These are phyloP conservation scores for Galleria mellonella DNA, from an alignment of 1,140 invertebrate genomes.

Conservation along the genomic window DNA sequence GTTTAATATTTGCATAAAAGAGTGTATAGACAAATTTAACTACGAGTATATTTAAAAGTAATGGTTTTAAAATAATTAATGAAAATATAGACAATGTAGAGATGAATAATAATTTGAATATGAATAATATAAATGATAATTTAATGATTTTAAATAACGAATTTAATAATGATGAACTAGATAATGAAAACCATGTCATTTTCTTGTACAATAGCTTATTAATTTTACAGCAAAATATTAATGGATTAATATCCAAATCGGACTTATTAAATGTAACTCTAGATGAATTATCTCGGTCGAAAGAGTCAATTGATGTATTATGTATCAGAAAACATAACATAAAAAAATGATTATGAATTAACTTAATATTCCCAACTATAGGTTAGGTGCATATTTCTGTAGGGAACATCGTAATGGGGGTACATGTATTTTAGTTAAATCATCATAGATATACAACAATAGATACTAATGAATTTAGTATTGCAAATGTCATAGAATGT, in stretches of 20 bases:
- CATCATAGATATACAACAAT: background rate
- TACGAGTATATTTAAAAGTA: too few relatives aligned
- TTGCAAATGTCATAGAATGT: too few relatives aligned
- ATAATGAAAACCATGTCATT: constrained; percentile 1
- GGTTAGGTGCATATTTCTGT: constrained; percentile 4
- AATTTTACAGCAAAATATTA: constrained; percentile 17
- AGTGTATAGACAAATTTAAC: background rate
- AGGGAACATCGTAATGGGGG: constrained; percentile 10
- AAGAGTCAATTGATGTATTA: constrained; percentile 6
- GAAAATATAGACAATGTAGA: background rate
- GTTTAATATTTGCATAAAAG: background rate
- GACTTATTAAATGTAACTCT: constrained; percentile 9
- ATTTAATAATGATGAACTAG: background rate
- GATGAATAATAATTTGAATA: background rate
- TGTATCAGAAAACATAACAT: constrained; percentile 18
- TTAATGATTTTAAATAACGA: too few relatives aligned
- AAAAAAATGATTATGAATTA: background rate
- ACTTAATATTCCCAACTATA: too few relatives aligned
- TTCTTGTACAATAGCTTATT: constrained; percentile 13
- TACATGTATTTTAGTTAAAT: constrained; percentile 7
- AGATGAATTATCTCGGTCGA: constrained; percentile 8
- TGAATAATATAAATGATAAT: too few relatives aligned
- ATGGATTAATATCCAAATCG: constrained; percentile 13
- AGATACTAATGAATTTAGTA: constrained; percentile 1
- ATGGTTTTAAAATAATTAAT: background rate